Conservation (phyloP, 2,888 invertebrate species). For the Allygus modestus region DNA sequence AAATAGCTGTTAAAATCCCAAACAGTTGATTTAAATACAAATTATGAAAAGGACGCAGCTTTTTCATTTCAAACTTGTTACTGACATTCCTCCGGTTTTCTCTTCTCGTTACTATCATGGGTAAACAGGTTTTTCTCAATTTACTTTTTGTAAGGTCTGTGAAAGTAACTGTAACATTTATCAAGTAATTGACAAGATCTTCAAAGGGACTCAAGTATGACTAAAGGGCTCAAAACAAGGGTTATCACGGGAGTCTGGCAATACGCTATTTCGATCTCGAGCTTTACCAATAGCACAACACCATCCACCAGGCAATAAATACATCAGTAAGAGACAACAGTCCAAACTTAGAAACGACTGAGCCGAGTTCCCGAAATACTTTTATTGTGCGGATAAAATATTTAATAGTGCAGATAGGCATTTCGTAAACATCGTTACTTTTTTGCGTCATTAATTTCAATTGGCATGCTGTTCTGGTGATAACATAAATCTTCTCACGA, state of each 20-base stretch:
- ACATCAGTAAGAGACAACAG: conserved; percentile 30
- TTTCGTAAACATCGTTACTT: conserved; percentile 27
- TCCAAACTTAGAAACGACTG: conserved; percentile 23
- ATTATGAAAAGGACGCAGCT: too few species aligned
- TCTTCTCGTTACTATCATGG: too few species aligned
- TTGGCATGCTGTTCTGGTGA: background rate
- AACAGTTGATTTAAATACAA: too few species aligned
- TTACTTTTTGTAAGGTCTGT: too few species aligned
- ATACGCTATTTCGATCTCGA: conserved; percentile 8
- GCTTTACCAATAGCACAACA: conserved; percentile 6
- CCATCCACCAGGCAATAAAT: conserved; percentile 13
- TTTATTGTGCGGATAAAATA: conserved; percentile 49
- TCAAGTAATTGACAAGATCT: background rate
- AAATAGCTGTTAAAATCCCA: too few species aligned
- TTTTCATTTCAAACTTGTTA: too few species aligned
- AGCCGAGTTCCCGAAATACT: conserved; percentile 24
- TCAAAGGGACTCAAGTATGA: background rate
- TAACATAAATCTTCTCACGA: too few species aligned
- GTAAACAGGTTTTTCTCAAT: too few species aligned
- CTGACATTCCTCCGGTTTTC: too few species aligned
- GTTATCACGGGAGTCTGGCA: conserved; percentile 8
- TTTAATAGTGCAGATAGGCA: conserved; percentile 25
- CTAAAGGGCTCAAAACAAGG: background rate
- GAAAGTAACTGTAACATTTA: too few species aligned
- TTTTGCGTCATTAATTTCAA: background rate